These are phyloP conservation scores for Poecile atricapillus DNA, from an alignment of 2,113 vertebrate genomes.

Conservation along the genomic window DNA sequence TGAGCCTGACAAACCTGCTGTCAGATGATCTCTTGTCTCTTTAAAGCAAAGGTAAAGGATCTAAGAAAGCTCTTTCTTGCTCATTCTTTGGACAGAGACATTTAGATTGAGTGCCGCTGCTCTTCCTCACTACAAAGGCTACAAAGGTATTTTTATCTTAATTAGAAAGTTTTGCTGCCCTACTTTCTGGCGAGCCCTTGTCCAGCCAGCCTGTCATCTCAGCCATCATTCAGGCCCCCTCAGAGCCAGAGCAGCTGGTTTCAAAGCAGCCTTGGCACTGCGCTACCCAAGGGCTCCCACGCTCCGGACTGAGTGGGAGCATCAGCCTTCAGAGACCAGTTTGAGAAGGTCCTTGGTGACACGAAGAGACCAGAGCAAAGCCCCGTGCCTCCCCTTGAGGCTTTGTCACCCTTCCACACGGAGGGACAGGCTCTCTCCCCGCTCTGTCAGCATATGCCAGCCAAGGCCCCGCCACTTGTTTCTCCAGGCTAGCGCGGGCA, in stretches of 20 bases:
- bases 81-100: conserved; percentile 1
- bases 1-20: background rate
- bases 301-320: background rate
- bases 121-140: background rate
- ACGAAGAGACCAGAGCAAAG: background rate
- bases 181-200: background rate
- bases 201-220: conserved; percentile 4
- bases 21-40: conserved; percentile 4
- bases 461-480: background rate
- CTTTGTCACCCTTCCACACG: background rate
- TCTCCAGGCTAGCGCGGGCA: background rate
- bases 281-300: background rate
- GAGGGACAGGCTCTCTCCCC: background rate
- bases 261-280: background rate
- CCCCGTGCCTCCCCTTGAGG: background rate
- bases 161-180: conserved; percentile 39
- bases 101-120: background rate
- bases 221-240: background rate
- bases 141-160: conserved; percentile 38
- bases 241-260: background rate
- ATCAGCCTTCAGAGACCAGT: background rate
- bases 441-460: background rate
- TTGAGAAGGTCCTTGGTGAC: background rate
- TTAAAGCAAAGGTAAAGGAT: conserved; percentile 20
- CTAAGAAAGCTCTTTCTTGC: conserved; percentile 3